Percentiles rank a stretch among this genome's conserved stretches.
phyloP scores from a whole-genome alignment of 2,113 vertebrate species.

The Pelvicachromis taeniatus region DNA sequence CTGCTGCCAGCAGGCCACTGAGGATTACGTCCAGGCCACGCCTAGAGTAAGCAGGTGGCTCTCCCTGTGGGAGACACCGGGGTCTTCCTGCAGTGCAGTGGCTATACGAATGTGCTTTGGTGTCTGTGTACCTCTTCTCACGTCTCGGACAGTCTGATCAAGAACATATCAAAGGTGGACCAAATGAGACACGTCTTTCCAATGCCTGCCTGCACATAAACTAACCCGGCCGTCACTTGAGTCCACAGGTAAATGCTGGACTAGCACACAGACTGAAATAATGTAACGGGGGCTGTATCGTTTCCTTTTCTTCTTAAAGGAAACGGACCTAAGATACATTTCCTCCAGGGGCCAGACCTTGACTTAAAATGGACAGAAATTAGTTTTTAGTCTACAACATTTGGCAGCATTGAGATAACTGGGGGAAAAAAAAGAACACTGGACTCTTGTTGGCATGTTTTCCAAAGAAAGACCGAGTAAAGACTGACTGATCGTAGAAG shows the following conservation, averaged over 20 bases:
- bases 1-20: constrained; percentile 13
- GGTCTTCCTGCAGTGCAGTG: constrained; percentile 19
- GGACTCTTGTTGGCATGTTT: constrained; percentile 32
- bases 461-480: constrained; percentile 43
- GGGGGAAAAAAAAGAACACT: background rate
- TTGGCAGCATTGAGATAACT: background rate
- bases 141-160: constrained; percentile 17
- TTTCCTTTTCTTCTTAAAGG: constrained; percentile 5
- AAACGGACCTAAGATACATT: constrained; percentile 1
- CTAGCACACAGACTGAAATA: constrained; percentile 7
- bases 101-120: constrained; percentile 1
- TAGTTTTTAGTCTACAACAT: background rate
- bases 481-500: background rate
- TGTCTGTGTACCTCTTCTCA: constrained; percentile 17
- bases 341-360: background rate
- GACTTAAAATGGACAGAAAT: background rate
- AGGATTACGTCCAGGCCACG: constrained; percentile 16
- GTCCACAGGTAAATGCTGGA: constrained; percentile 6
- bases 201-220: constrained; percentile 31
- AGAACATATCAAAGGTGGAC: constrained; percentile 53
- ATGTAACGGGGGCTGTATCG: background rate
- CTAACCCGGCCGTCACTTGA: background rate
- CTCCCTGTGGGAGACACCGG: background rate
- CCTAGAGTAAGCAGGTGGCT: constrained; percentile 22
- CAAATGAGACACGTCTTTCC: constrained; percentile 39